Evolutionary conservation across 2,113 vertebrate genomes (phyloP), one percentile per base, ranked within the genome.

Genomic region (Scophthalmus maximus): DNA sequence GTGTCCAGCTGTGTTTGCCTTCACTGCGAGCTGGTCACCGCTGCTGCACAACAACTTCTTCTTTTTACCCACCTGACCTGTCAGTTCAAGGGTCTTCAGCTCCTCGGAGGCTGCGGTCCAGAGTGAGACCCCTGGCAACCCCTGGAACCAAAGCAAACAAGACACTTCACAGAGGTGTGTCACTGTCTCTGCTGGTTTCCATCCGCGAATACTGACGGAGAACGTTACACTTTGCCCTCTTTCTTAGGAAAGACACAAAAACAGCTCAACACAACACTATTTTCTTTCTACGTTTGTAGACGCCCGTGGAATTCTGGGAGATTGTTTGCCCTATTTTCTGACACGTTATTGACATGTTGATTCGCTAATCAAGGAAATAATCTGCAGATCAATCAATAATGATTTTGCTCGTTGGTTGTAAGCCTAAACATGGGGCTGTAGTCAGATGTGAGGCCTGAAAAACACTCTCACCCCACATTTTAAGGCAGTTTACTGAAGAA

Each of bases 1-100:
- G 47, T 47, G 32, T 85, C 78, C 77, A 78, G 84, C 83, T 88
- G 77, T 84, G 81, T 88, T 87, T 83, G 62, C 46, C 59, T 70
- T 60, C 40, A 30, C 72, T 58, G 47, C 6, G 17, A 70, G 47
- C 40, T 51, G 56, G 50, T 67, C 73, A 42, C 46, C 17, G 36
- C 36, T 15, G 14, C 36, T 40, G 12, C 14, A 73, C 44, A 81
- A 65, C 68, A 20, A 15, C 29, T 40, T 68, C 67, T 73, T 68
- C 55, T 46, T 64, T 44, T 18, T 38, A 8, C 51, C 57, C 63
- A 8, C 34, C 30, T 79, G 82, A 78, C 81, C 66, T 20, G 60
- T 69, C 59, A 60, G 69, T 79, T 75, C 63, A 65, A 56, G 49
- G 82, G 74, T 80, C 84, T 76, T 67, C 23, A 73, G 50, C 68